Evolutionary conservation across 2,113 vertebrate species (phyloP), one percentile per base, ranked within the genome.

Genomic region (Podilymbus podiceps): DNA sequence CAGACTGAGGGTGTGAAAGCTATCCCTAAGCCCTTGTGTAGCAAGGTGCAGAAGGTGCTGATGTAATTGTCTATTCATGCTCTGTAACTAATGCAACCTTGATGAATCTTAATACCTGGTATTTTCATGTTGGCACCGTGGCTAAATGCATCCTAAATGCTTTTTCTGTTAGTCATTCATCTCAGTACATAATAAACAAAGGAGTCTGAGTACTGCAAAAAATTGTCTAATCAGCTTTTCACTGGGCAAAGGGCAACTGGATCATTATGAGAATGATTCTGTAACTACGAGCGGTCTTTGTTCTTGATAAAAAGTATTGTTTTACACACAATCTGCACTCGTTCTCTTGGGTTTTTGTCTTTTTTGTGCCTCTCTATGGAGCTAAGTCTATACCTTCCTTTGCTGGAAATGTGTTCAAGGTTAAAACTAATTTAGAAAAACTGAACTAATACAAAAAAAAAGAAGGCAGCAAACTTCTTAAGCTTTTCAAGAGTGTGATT

Each of bases 101-200:
- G 88, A 69, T 82, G 86, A 87, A 35, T 63, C 52, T 40, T 85
- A 92, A 66, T 95, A 91, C 86, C 89, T 95, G 84, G 22, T 47
- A 58, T 93, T 93, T 96, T 50, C 66, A 18, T 50, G 40, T 44
- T 85, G 74, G 93, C 91, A 58, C 86, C 2, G 3, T 66, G 71
- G 91, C 89, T 85, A 24, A 84, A 88, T 67, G 75, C 85, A 79
- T 91, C 91, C 86, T 64, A n/a, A 93, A 79, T 66, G 62, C 66
- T 20, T 85, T 97, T 92, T 78, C 77, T 89, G 77, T 50, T 47
- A 12, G 7, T 72, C 42, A 6, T 58, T 94, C 40, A 56, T 81
- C 82, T 42, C 9, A 0, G 12, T 11, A 8, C 24, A 5, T 75
- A 42, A 50, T 56, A 89, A 85, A 73, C 73, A 78, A 76, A 91